These are phyloP conservation scores for Lamprologus ornatipinnis DNA, from an alignment of 2,113 vertebrate genomes.

Conservation along the genomic window DNA sequence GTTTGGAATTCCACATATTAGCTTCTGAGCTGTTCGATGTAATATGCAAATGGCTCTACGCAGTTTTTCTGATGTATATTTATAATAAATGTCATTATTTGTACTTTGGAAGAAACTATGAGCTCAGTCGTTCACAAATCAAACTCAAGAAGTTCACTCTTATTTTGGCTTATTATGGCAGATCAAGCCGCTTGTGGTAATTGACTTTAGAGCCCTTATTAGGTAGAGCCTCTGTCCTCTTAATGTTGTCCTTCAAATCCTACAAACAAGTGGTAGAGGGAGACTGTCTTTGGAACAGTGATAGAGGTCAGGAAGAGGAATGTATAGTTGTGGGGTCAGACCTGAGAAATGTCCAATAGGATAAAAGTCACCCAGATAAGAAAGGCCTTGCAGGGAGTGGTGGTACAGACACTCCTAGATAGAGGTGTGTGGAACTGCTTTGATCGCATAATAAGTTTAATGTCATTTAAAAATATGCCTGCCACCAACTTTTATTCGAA, in stretches of 20 bases:
- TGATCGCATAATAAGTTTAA: background rate
- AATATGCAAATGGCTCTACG: background rate
- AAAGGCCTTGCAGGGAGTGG: background rate
- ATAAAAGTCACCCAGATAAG: background rate
- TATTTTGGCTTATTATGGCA: background rate
- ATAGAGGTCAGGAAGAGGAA: background rate
- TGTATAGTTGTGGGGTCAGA: background rate
- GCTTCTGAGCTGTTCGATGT: background rate
- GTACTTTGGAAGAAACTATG: background rate
- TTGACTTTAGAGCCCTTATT: slow-evolving; percentile 21
- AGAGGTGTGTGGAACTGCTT: background rate
- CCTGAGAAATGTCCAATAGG: background rate
- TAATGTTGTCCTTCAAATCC: slow-evolving; percentile 54
- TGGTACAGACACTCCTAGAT: background rate
- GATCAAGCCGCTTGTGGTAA: slow-evolving; percentile 8
- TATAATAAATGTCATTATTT: background rate
- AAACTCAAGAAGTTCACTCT: background rate
- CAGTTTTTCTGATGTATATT: background rate
- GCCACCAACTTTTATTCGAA: background rate
- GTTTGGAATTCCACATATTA: background rate
- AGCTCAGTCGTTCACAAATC: background rate
- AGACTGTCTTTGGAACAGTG: background rate
- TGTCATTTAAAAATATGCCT: background rate
- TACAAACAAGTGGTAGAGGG: background rate
- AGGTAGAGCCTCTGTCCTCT: slow-evolving; percentile 24